Conservation (phyloP, 2,797 vertebrate species). For the Typhlichthys subterraneus region DNA sequence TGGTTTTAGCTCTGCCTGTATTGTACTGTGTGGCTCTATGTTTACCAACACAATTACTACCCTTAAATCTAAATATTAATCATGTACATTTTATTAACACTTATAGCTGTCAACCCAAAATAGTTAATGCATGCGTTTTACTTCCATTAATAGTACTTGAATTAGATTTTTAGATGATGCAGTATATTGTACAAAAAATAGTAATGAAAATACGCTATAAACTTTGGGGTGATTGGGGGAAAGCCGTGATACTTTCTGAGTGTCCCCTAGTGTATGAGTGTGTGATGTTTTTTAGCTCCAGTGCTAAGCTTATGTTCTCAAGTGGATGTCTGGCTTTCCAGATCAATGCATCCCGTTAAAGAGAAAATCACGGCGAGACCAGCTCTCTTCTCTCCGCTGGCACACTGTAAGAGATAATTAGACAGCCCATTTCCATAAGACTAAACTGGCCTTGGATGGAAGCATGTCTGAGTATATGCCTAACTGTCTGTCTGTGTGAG, state of each 20-base stretch:
- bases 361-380: constrained; percentile 33
- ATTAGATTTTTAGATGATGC: too few relatives aligned
- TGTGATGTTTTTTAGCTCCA: constrained; percentile 7
- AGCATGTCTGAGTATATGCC: constrained; percentile 34
- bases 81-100: too few relatives aligned
- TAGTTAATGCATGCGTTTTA: too few relatives aligned
- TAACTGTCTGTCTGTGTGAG: constrained; percentile 27
- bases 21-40: too few relatives aligned
- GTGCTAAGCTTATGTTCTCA: constrained; percentile 29
- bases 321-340: constrained; percentile 35
- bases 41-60: too few relatives aligned
- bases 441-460: constrained; percentile 37
- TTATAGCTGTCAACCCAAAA: too few relatives aligned
- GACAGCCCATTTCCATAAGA: constrained; percentile 55
- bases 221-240: neutral
- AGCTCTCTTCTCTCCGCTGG: constrained; percentile 32
- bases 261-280: constrained; percentile 1
- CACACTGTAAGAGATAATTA: constrained; percentile 51
- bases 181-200: constrained; percentile 3
- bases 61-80: too few relatives aligned
- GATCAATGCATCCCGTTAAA: constrained; percentile 49
- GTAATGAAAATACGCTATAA: neutral
- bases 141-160: too few relatives aligned
- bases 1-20: too few relatives aligned
- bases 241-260: constrained; percentile 14